Base-by-base conservation (phyloP, 2,888 invertebrate species). In the Kuschelorhynchus macadamiae region DNA sequence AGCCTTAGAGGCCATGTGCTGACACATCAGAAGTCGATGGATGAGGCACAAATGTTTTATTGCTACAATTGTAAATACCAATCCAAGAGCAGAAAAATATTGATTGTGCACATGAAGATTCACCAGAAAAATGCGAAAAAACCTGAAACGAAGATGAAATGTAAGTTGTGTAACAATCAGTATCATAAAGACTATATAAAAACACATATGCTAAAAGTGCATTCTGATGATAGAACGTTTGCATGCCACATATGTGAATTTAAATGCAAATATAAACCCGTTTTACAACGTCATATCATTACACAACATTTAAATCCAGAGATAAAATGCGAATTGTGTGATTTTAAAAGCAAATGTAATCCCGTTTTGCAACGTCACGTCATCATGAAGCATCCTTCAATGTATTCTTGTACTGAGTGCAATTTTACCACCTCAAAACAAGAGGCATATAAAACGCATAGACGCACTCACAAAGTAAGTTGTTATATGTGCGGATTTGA, bases 41-140 rank as follows among this genome's bases (percentile, higher is more conserved):
- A 53, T 17, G 52, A 53, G 8, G 25, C 20, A 2, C 5, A n/a
- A 12, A 17, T 39, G 14, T 33, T 39, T 21, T 21, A 21, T 8
- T 53, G 52, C 17, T 53, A 39, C 7, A n/a, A 53, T 7, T 53
- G 52, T 18, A 17, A 16, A 0, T 53, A 12, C n/a, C 20, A 53
- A 20, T 12, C 52, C 3, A 53, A 53, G 7, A 21, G 20, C n/a
- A 36, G 39, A 21, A 53, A 53, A 18, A 20, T 20, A 20, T 14
- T 53, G 2, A 2, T 12, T 8, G 7, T 39, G n/a, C 52, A 53
- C 39, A 53, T 53, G 21, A 16, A 12, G 5, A 14, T 1, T n/a
- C 20, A 53, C 2, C 52, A 53, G n/a, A n/a, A n/a, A n/a, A n/a
- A n/a, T n/a, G n/a, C n/a, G n/a, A n/a, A n/a, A 36, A 36, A 3